Evolutionary conservation across 2,888 invertebrate genomes (phyloP).

Genomic region (Philereme vetulata): DNA sequence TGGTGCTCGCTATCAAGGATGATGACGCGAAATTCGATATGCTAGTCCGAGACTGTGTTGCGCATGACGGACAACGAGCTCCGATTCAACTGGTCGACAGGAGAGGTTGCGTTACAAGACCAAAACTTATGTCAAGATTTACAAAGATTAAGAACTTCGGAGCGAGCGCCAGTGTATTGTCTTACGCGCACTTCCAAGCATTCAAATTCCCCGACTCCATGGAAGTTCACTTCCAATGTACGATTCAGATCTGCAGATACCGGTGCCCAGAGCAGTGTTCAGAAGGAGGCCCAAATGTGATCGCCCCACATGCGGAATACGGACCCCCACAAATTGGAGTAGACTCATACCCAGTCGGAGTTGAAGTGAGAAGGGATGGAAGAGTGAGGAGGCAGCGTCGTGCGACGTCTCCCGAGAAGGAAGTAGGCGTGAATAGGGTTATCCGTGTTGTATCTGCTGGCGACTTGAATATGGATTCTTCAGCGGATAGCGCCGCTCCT

Average conservation of each 20-base stretch:
- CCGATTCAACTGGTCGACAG: slow-evolving; percentile 97
- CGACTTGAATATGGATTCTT: slow-evolving; percentile 91
- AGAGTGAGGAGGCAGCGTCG: slow-evolving; percentile 87
- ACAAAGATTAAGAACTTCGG: slow-evolving; percentile 98
- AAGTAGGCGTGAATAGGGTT: slow-evolving; percentile 94
- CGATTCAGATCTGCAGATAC: slow-evolving; percentile 96
- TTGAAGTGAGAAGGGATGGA: slow-evolving; percentile 89
- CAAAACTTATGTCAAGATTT: slow-evolving; percentile 96
- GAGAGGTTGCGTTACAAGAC: slow-evolving; percentile 95
- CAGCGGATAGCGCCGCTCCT: slow-evolving; percentile 86
- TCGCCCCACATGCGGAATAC: slow-evolving; percentile 86
- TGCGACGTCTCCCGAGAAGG: slow-evolving; percentile 87
- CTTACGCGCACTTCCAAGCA: slow-evolving; percentile 97
- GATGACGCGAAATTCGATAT: slow-evolving; percentile 98
- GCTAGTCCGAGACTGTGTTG: slow-evolving; percentile 96
- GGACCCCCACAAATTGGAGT: slow-evolving; percentile 85
- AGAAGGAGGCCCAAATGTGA: slow-evolving; percentile 81
- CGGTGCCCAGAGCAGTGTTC: slow-evolving; percentile 97
- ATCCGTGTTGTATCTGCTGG: slow-evolving; percentile 96
- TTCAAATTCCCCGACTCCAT: slow-evolving; percentile 98
- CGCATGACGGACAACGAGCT: slow-evolving; percentile 96
- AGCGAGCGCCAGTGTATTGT: slow-evolving; percentile 94
- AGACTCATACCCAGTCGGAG: slow-evolving; percentile 81
- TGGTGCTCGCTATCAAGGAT: slow-evolving; percentile 97
- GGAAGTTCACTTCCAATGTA: slow-evolving; percentile 98